phyloP scores from a whole-genome alignment of 2,797 vertebrate species.

The Etheostoma nigrum region DNA sequence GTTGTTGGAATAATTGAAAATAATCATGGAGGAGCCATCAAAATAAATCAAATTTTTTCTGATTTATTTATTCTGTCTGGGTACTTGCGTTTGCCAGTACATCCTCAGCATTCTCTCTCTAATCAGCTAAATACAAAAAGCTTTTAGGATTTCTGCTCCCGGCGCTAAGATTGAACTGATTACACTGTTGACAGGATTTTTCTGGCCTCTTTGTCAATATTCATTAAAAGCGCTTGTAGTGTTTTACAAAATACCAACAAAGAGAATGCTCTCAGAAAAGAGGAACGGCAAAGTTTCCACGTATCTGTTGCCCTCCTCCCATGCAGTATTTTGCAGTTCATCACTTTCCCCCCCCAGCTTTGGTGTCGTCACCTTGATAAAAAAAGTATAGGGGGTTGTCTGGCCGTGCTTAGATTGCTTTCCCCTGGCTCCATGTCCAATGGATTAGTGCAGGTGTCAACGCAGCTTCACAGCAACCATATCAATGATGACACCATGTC shows the following conservation, averaged over 20 bases:
- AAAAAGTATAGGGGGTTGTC: constrained; percentile 50
- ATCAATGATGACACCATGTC: constrained; percentile 76
- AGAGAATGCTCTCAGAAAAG: not conserved
- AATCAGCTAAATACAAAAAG: constrained; percentile 34
- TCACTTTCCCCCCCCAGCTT: not conserved
- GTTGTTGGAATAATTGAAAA: constrained; percentile 1
- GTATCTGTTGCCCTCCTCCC: constrained; percentile 9
- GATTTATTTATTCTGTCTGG: not conserved
- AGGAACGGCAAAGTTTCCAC: constrained; percentile 1
- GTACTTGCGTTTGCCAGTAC: constrained; percentile 14
- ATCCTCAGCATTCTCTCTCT: constrained; percentile 12
- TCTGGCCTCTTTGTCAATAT: constrained; percentile 27
- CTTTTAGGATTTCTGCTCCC: constrained; percentile 34
- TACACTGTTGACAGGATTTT: constrained; percentile 40
- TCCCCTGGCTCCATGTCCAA: constrained; percentile 70
- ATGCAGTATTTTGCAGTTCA: constrained; percentile 36
- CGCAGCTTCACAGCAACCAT: constrained; percentile 68
- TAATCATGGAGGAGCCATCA: not conserved
- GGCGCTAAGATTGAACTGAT: constrained; percentile 33
- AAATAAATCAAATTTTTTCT: not conserved
- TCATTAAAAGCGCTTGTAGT: constrained; percentile 2
- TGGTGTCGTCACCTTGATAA: constrained; percentile 42
- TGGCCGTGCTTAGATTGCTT: constrained; percentile 67
- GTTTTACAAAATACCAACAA: constrained; percentile 12
- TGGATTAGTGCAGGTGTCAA: constrained; percentile 79